Percentiles rank a stretch among this genome's conserved stretches.
These are phyloP conservation scores for Gyrodactylus bullatarudis DNA, from an alignment of 1,140 invertebrate genomes.

Conservation along the genomic window DNA sequence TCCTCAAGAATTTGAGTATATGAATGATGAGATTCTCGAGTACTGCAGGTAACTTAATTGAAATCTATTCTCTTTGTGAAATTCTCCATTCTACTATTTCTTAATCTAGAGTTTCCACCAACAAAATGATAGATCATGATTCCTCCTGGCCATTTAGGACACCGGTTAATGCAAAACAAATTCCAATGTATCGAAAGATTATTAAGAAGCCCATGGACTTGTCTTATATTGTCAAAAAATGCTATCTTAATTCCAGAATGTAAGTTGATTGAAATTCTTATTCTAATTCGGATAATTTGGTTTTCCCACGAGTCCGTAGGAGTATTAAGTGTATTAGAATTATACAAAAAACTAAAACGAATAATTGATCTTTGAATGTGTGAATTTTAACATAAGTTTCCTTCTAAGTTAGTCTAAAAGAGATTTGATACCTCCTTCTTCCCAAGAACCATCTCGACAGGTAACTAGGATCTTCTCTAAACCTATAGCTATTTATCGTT, in stretches of 20 bases:
- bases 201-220: conserved; percentile 20
- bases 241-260: conserved; percentile 32
- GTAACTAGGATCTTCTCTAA: no score
- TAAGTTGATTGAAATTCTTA: background rate
- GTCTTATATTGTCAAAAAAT: conserved; percentile 16
- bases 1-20: background rate
- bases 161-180: conserved; percentile 1
- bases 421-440: no score
- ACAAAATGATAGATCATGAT: conserved; percentile 2
- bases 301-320: no score
- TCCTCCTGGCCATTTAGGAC: background rate
- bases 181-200: conserved; percentile 13
- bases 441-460: no score
- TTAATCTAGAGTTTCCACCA: background rate
- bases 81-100: no score
- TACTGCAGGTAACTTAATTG: background rate
- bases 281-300: background rate
- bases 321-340: no score
- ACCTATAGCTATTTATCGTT: no score
- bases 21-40: background rate
- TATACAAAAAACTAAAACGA: no score
- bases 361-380: no score
- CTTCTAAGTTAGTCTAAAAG: no score
- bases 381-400: no score
- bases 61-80: background rate